Percentiles rank a stretch among this genome's conserved stretches.
Evolutionary conservation across 2,797 vertebrate genomes (phyloP).

Genomic region (Centropyge bicolor): DNA sequence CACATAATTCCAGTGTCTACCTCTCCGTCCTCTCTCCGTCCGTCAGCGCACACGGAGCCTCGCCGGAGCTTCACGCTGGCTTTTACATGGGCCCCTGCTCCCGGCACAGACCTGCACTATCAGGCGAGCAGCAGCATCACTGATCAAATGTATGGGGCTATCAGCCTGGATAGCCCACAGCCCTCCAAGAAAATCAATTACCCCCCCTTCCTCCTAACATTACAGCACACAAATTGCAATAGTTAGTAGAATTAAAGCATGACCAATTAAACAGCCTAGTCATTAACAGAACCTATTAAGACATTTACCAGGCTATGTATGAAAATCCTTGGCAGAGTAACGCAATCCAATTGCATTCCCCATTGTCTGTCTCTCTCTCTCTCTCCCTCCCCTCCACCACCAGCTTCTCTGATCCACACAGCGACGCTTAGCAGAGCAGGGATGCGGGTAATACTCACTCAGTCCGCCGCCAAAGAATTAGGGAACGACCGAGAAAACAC

Average conservation of each 20-base stretch:
- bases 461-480: conserved; percentile 84
- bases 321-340: conserved; percentile 82
- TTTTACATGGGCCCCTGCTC: conserved; percentile 70
- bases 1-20: conserved; percentile 84
- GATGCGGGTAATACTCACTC: conserved; percentile 86
- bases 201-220: conserved; percentile 43
- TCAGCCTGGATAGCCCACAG: conserved; percentile 71
- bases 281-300: conserved; percentile 75
- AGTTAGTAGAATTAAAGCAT: conserved; percentile 73
- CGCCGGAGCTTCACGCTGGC: conserved; percentile 47
- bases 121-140: conserved; percentile 73
- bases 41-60: conserved; percentile 54
- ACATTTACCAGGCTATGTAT: conserved; percentile 79
- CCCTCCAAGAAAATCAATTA: conserved; percentile 79
- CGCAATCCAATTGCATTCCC: conserved; percentile 80
- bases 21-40: conserved; percentile 74
- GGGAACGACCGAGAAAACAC: conserved; percentile 83
- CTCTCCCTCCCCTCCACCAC: conserved; percentile 9
- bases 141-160: conserved; percentile 74
- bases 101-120: conserved; percentile 71
- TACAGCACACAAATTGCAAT: conserved; percentile 57
- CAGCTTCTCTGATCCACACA: conserved; percentile 77
- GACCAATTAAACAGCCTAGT: conserved; percentile 77
- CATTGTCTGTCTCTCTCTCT: conserved; percentile 75
- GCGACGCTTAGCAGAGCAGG: conserved; percentile 76